Evolutionary conservation across 2,888 invertebrate genomes (phyloP).

Genomic region (Ectemnius lituratus): DNA sequence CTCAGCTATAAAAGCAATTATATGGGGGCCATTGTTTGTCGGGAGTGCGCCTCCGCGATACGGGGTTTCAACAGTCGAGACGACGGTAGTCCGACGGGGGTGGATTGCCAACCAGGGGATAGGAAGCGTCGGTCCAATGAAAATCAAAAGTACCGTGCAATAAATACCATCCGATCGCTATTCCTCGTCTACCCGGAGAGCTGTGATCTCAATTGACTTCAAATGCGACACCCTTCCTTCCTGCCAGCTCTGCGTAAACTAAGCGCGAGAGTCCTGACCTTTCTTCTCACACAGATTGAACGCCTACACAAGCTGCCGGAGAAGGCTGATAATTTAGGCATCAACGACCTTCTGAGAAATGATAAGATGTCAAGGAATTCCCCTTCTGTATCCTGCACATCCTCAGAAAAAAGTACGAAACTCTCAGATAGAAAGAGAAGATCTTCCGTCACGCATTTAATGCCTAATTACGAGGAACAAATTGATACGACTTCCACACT

Average conservation of each 20-base stretch:
- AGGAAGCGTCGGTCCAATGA: constrained; percentile 60
- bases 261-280: constrained; percentile 19
- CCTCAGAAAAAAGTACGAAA: not conserved
- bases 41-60: constrained; percentile 76
- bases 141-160: constrained; percentile 73
- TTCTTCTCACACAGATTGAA: constrained; percentile 6
- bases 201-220: constrained; percentile 66
- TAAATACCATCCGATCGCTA: constrained; percentile 64
- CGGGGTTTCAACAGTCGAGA: constrained; percentile 63
- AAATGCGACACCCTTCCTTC: constrained; percentile 52
- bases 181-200: constrained; percentile 24
- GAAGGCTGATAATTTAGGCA: not conserved
- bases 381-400: constrained; percentile 1
- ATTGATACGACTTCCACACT: constrained; percentile 50
- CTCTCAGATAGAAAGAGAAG: not conserved
- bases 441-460: constrained; percentile 62
- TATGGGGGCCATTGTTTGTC: constrained; percentile 76
- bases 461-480: constrained; percentile 72
- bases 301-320: not conserved
- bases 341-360: not conserved
- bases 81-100: constrained; percentile 35
- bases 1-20: constrained; percentile 78
- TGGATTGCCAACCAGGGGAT: constrained; percentile 33
- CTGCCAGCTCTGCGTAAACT: constrained; percentile 33
- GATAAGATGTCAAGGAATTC: not conserved